A percentile compares a stretch with the other conserved stretches of the same genome.
These are phyloP conservation scores for Chrysopilus asiliformis DNA, from an alignment of 2,888 invertebrate genomes.

Conservation along the genomic window DNA sequence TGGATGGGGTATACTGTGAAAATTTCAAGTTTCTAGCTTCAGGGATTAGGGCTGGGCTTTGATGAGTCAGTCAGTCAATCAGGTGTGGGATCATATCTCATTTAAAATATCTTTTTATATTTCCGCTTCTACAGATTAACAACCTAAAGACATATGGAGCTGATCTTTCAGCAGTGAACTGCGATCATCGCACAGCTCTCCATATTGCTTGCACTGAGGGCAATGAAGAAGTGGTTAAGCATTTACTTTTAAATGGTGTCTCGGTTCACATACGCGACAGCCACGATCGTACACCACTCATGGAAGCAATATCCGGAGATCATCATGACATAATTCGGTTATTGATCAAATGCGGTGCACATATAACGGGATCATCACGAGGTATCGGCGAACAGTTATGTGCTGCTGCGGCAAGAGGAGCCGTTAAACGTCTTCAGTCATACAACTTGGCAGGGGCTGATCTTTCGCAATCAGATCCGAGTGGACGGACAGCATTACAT, in stretches of 20 bases:
- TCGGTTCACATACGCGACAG: conserved; percentile 67
- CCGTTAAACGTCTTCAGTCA: conserved; percentile 43
- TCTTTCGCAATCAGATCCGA: conserved; percentile 45
- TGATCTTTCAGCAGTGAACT: conserved; percentile 57
- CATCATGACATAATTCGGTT: conserved; percentile 49
- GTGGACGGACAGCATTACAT: conserved; percentile 55
- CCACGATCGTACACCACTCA: conserved; percentile 53
- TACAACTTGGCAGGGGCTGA: conserved; percentile 54
- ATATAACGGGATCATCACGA: conserved; percentile 45
- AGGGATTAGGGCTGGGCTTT: no score
- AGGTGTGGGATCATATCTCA: no score
- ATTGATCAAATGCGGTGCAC: conserved; percentile 61
- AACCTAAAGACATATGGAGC: conserved; percentile 46
- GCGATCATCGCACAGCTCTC: conserved; percentile 63
- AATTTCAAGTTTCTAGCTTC: no score
- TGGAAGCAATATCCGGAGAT: conserved; percentile 54
- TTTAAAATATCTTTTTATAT: no score
- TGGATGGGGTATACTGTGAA: no score
- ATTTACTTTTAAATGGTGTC: conserved; percentile 63
- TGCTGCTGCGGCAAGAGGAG: conserved; percentile 47
- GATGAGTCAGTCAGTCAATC: no score
- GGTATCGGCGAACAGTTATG: conserved; percentile 55
- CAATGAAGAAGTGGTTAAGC: conserved; percentile 51
- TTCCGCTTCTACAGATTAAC: conserved; percentile 19
- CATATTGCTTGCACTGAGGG: conserved; percentile 69